Evolutionary conservation across 2,888 invertebrate species (phyloP), one percentile per base, ranked within the genome.

Genomic region (Heliconius cydno): DNA sequence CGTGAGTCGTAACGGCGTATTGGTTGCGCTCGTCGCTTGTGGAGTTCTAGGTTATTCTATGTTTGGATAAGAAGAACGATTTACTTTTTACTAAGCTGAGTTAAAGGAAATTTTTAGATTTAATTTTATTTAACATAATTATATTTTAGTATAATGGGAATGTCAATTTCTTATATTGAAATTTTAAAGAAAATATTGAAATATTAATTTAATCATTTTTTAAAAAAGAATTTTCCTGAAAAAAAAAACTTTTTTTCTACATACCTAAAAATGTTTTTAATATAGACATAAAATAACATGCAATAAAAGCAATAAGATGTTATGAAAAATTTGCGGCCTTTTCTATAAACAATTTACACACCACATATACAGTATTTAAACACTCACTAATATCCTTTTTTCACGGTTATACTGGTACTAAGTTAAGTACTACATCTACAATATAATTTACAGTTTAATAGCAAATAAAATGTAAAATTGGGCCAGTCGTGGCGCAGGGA

Each of bases 1-100:
- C 67, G 71, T 73, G 72, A 67, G 76, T 71, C 63, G 63, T 75
- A 75, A 75, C 75, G 75, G 75, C 52, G 41, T 60, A 79, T 72
- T 25, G 41, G 73, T 67, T 68, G n/a, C 72, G 63, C 34, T n/a
- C n/a, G 66, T 38, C 41, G 41, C 30, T 63, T 60, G 13, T 25
- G n/a, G 52, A 67, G 41, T 68, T 78, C 63, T 67, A 57, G 74
- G 66, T 60, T 74, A 67, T 25, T 68, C 75, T 25, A 57, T 57
- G 41, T 76, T 76, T 67, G 67, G 60, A 7, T 28, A 65, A 22
- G 0, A 63, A 30, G 12, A 46, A 57, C 46, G 1, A 6, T 19
- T 9, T 76, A 63, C 52, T n/a, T n/a, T 60, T 60, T n/a, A 10
- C 9, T 3, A n/a, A 60, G n/a, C 60, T 60, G 22, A 10, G 10